Conservation (phyloP, 2,888 invertebrate genomes). For the Dolichopus griseipennis region DNA sequence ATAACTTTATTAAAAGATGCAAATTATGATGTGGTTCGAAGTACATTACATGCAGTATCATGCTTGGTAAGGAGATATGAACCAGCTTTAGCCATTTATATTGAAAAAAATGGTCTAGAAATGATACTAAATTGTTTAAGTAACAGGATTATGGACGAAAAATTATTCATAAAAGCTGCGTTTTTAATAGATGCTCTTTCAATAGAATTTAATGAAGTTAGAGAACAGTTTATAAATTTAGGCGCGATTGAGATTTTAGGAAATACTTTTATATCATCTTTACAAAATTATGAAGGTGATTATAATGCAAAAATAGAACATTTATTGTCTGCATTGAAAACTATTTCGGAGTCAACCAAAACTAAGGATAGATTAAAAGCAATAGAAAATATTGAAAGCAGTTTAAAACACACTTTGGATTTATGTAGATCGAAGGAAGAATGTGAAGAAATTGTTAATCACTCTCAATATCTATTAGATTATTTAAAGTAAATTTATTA, state of each 20-base stretch:
- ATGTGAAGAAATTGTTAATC: constrained; percentile 22
- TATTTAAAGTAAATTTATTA: neutral
- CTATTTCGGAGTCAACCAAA: constrained; percentile 20
- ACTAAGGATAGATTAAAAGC: constrained; percentile 19
- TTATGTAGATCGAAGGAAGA: constrained; percentile 21
- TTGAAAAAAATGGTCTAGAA: constrained; percentile 57
- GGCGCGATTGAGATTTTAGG: constrained; percentile 23
- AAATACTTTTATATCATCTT: constrained; percentile 19
- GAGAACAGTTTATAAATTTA: constrained; percentile 33
- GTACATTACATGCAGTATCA: constrained; percentile 70
- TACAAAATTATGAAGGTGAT: constrained; percentile 16
- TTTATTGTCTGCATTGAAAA: constrained; percentile 25
- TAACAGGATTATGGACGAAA: constrained; percentile 41
- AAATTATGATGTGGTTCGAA: constrained; percentile 49
- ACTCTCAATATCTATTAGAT: neutral
- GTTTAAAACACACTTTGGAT: constrained; percentile 16
- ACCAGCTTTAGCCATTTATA: constrained; percentile 53
- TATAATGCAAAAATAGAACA: constrained; percentile 27
- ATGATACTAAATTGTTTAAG: constrained; percentile 53
- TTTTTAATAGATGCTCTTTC: constrained; percentile 61
- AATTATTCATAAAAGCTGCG: constrained; percentile 60
- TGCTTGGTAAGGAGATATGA: constrained; percentile 60
- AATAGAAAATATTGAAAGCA: constrained; percentile 15
- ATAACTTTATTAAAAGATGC: constrained; percentile 50
- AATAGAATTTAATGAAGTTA: constrained; percentile 45